Conservation (phyloP, 2,797 vertebrate genomes). For the Eurystomus glaucurus region DNA sequence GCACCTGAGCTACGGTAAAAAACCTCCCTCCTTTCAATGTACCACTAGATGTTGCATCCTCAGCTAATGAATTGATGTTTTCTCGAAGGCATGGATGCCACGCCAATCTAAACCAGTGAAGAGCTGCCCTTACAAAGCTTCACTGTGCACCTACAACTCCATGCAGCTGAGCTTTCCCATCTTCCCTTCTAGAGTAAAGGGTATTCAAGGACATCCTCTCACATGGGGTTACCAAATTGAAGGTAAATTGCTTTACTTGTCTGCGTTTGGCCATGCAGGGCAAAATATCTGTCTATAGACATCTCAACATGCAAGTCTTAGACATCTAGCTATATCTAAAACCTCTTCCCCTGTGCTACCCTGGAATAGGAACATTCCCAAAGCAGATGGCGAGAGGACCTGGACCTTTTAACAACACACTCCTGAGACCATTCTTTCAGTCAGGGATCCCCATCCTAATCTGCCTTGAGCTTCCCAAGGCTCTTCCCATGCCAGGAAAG, state of each 20-base stretch:
- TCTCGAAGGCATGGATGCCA: background rate
- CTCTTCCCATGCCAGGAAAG: background rate
- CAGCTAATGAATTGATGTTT: background rate
- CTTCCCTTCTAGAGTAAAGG: background rate
- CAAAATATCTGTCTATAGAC: background rate
- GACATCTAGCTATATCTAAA: background rate
- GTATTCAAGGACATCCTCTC: background rate
- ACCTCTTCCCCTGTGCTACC: background rate
- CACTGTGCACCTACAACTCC: background rate
- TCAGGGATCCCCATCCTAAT: background rate
- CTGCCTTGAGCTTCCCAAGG: background rate
- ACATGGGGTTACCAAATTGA: rapidly evolving
- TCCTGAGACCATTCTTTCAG: background rate
- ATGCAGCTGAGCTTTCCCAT: background rate
- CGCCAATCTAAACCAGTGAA: background rate
- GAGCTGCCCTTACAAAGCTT: background rate
- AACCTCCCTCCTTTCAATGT: background rate
- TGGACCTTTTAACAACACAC: background rate
- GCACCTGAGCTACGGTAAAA: background rate
- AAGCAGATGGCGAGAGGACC: background rate
- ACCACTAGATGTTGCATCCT: background rate
- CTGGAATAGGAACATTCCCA: background rate
- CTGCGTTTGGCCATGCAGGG: background rate
- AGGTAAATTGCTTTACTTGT: background rate
- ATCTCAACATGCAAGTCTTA: background rate